Evolutionary conservation across 2,888 invertebrate genomes (phyloP).

Genomic region (Sympetrum striolatum): DNA sequence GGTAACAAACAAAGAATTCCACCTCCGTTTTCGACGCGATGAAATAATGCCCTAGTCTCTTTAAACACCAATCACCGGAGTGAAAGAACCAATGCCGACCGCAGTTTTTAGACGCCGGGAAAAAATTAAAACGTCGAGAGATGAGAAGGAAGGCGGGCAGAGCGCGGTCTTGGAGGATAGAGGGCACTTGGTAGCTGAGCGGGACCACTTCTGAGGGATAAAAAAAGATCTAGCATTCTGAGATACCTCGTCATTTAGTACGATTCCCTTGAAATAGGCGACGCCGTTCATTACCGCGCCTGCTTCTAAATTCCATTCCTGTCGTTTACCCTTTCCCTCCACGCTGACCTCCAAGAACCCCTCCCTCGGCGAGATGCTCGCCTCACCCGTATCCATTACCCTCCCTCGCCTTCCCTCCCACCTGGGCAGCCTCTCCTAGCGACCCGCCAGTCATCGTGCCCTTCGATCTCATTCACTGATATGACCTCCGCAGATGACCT

Average conservation of each 20-base stretch:
- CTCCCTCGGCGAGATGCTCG: background rate
- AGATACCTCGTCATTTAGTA: background rate
- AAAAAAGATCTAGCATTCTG: background rate
- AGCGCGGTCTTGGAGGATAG: background rate
- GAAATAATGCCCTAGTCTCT: background rate
- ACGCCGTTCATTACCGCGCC: background rate
- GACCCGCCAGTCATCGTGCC: conserved; percentile 36
- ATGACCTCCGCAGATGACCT: conserved; percentile 28
- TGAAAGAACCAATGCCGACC: background rate
- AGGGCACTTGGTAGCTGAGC: background rate
- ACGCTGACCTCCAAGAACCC: background rate
- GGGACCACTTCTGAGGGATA: background rate
- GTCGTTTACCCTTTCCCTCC: background rate
- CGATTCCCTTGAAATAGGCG: background rate
- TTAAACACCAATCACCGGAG: background rate
- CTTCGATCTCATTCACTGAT: conserved; percentile 38
- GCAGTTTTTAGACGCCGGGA: background rate
- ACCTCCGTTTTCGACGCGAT: background rate
- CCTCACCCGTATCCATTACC: background rate
- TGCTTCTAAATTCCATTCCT: background rate
- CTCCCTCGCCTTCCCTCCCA: background rate
- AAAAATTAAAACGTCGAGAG: background rate
- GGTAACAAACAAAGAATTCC: background rate
- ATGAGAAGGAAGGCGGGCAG: background rate
- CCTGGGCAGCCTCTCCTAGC: background rate